These are phyloP conservation scores for Lepus timidus DNA, from an alignment of 2,113 vertebrate genomes.

Conservation along the genomic window DNA sequence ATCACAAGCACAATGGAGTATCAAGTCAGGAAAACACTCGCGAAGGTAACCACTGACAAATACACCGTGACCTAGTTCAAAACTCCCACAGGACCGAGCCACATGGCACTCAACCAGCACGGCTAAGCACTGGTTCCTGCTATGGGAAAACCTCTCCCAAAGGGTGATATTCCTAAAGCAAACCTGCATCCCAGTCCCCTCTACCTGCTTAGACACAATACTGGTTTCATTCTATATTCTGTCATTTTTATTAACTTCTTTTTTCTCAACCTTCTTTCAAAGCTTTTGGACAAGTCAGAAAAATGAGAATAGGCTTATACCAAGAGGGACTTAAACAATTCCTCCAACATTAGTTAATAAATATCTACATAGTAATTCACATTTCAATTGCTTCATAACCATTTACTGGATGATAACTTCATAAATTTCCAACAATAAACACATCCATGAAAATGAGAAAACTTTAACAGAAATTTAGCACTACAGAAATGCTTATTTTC, in stretches of 20 bases:
- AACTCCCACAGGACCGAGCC: not conserved
- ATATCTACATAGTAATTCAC: not conserved
- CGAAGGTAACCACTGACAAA: slow-evolving; percentile 5
- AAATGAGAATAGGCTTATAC: not conserved
- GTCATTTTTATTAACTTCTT: slow-evolving; percentile 9
- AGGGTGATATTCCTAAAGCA: not conserved
- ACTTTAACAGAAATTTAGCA: not conserved
- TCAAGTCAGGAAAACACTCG: not conserved
- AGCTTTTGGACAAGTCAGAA: slow-evolving; percentile 48
- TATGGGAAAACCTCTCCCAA: not conserved
- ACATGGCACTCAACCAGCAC: not conserved
- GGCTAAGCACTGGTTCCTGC: not conserved
- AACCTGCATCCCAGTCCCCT: not conserved
- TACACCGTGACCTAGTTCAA: not conserved
- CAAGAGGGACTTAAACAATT: not conserved
- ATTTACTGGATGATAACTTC: not conserved
- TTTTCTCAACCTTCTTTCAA: slow-evolving; percentile 29
- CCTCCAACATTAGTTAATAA: not conserved
- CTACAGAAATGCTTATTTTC: slow-evolving; percentile 11
- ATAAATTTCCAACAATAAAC: not conserved
- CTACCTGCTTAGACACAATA: not conserved
- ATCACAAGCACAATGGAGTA: not conserved
- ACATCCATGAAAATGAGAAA: slow-evolving; percentile 9
- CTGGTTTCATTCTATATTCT: not conserved
- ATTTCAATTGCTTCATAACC: not conserved